These are phyloP conservation scores for Callorhinus ursinus DNA, from an alignment of 2,113 vertebrate species.

Conservation along the genomic window DNA sequence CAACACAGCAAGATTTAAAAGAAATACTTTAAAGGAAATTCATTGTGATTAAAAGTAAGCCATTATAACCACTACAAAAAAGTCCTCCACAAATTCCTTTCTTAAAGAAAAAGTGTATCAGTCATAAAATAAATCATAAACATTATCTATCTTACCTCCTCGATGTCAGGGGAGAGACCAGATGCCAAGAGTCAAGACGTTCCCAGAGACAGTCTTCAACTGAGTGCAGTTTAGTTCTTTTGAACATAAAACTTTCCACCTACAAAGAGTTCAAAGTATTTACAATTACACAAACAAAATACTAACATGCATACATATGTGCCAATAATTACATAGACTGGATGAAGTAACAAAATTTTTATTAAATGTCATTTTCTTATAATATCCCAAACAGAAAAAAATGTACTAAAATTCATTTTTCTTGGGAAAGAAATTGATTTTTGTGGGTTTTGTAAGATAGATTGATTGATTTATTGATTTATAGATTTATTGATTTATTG, in stretches of 20 bases:
- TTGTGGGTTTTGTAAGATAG: neutral
- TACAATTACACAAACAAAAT: neutral
- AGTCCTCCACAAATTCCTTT: neutral
- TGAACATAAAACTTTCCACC: neutral
- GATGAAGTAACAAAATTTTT: neutral
- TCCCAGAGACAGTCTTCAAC: fast-evolving
- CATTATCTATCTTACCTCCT: neutral
- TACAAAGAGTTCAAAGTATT: neutral
- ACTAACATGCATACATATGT: neutral
- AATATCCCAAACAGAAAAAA: neutral
- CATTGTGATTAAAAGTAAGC: neutral
- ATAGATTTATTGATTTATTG: neutral
- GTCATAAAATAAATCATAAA: neutral
- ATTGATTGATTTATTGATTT: no score
- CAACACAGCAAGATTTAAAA: neutral
- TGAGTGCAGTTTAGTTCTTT: no score
- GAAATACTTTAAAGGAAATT: neutral
- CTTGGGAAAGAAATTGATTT: neutral
- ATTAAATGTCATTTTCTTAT: neutral
- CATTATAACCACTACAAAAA: neutral
- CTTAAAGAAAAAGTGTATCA: neutral
- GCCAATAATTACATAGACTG: neutral
- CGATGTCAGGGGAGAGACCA: no score
- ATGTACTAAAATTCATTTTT: neutral
- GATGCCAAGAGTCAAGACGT: neutral